phyloP scores from a whole-genome alignment of 2,797 vertebrate genomes.

The Gymnopithys bicolor region DNA sequence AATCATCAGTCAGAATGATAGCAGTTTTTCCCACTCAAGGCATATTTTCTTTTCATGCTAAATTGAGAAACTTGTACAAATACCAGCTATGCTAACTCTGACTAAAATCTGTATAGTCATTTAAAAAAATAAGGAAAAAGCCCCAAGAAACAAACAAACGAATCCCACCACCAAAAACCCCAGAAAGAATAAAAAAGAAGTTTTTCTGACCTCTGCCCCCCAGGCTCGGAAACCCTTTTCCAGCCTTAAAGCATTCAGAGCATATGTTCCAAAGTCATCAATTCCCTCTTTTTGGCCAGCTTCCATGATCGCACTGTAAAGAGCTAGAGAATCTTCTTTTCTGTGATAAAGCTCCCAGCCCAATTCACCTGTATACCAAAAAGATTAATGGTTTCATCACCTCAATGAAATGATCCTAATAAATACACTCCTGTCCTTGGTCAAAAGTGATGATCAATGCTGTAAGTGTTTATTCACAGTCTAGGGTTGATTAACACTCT shows the following conservation, averaged over 20 bases:
- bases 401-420: background rate
- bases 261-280: conserved; percentile 93
- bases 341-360: conserved; percentile 96
- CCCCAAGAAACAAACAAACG: no score
- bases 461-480: background rate
- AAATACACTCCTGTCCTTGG: background rate
- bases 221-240: conserved; percentile 97
- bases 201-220: conserved; percentile 90
- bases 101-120: background rate
- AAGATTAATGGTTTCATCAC: background rate
- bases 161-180: background rate
- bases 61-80: background rate
- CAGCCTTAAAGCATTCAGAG: conserved; percentile 89
- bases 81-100: background rate
- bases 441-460: background rate
- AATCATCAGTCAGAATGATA: background rate
- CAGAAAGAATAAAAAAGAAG: background rate
- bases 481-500: background rate
- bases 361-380: conserved; percentile 86
- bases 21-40: background rate
- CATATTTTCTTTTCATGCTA: background rate
- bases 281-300: conserved; percentile 91
- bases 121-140: background rate
- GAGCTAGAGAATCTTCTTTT: conserved; percentile 82
- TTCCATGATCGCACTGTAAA: conserved; percentile 88